A percentile compares a stretch with the other conserved stretches of the same genome.
Evolutionary conservation across 2,888 invertebrate genomes (phyloP).

Genomic region (Ischnura elegans): DNA sequence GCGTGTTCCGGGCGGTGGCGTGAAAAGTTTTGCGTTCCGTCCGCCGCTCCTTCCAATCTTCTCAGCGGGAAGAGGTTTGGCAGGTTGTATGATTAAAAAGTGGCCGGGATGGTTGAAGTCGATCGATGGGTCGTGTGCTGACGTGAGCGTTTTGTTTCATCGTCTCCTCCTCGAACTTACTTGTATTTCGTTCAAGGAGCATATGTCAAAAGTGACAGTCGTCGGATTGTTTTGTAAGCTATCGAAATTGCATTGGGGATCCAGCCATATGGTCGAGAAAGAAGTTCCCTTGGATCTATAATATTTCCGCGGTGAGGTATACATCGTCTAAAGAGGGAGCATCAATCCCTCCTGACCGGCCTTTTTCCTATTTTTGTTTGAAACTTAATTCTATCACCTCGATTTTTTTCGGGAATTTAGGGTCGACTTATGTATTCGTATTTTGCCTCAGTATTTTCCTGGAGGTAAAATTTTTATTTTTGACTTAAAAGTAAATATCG

Average conservation of each 20-base stretch:
- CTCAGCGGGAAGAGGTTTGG: neutral
- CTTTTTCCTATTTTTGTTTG: too few relatives aligned
- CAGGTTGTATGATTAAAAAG: neutral
- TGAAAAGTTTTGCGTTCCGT: neutral
- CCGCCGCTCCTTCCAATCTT: neutral
- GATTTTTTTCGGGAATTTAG: too few relatives aligned
- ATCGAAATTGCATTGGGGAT: neutral
- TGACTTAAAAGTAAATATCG: too few relatives aligned
- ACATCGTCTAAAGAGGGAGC: too few relatives aligned
- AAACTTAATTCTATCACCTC: too few relatives aligned
- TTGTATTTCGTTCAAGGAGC: neutral
- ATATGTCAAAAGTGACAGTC: neutral
- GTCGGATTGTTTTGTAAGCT: neutral
- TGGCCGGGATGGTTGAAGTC: neutral
- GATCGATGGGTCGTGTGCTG: neutral
- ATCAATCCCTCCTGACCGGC: too few relatives aligned
- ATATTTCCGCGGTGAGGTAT: too few relatives aligned
- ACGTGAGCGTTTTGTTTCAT: neutral
- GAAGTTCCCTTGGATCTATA: too few relatives aligned
- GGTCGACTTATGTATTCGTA: too few relatives aligned
- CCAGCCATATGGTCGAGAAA: neutral
- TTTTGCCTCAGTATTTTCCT: too few relatives aligned
- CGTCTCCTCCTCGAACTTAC: neutral
- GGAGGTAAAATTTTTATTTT: too few relatives aligned
- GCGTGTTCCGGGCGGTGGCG: neutral